Evolutionary conservation across 2,113 vertebrate species (phyloP).

Genomic region (Hydropotes inermis): DNA sequence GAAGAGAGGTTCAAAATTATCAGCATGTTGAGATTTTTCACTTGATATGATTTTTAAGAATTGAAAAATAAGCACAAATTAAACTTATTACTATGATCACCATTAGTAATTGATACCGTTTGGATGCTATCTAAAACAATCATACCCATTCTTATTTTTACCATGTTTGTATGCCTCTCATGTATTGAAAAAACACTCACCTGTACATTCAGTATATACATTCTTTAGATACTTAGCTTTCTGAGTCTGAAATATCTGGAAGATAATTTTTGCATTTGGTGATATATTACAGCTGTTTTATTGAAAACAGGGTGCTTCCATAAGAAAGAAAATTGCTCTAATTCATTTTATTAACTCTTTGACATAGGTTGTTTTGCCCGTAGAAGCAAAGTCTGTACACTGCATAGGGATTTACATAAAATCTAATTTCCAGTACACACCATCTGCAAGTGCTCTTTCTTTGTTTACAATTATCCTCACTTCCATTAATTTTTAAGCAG

Average conservation of each 20-base stretch:
- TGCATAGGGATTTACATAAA: not conserved
- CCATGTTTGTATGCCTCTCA: not conserved
- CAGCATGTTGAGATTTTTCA: not conserved
- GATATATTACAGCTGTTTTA: not conserved
- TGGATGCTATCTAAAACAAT: not conserved
- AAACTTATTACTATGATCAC: not conserved
- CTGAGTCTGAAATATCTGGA: conserved; percentile 7
- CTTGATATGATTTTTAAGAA: not conserved
- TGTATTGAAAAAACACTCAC: not conserved
- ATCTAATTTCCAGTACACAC: not conserved
- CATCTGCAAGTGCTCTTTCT: not conserved
- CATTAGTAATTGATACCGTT: not conserved
- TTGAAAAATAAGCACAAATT: not conserved
- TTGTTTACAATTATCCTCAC: not conserved
- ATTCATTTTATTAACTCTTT: conserved; percentile 46
- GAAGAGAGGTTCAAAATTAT: not conserved
- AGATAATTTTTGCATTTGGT: not conserved
- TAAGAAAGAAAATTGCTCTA: not conserved
- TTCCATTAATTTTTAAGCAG: conserved; percentile 27
- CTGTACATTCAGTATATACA: not conserved
- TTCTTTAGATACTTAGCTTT: not conserved
- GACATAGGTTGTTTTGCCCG: not conserved
- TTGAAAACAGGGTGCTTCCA: not conserved
- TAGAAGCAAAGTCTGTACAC: not conserved
- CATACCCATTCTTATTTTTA: not conserved